phyloP scores from a whole-genome alignment of 2,888 invertebrate genomes.

The Graphium colonna region DNA sequence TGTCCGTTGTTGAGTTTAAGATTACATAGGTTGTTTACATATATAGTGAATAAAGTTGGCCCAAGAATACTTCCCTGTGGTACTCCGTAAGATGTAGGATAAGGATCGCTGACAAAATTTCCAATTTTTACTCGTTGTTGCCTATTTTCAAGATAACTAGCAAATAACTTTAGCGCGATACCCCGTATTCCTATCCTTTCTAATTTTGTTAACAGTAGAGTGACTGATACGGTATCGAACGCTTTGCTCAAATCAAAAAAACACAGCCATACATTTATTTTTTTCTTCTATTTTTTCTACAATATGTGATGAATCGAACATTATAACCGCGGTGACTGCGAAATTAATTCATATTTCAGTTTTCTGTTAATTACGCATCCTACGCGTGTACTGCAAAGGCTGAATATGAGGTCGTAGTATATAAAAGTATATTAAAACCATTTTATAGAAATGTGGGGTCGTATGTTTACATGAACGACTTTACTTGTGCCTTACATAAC shows the following conservation, averaged over 20 bases:
- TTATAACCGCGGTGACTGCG: too few species aligned
- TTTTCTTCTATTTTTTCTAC: too few species aligned
- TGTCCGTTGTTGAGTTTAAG: not conserved
- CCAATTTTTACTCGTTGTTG: not conserved
- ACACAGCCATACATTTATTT: too few species aligned
- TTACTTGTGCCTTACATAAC: too few species aligned
- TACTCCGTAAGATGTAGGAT: not conserved
- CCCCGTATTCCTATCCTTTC: not conserved
- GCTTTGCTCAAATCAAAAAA: not conserved
- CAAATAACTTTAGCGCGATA: not conserved
- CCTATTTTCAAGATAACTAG: not conserved
- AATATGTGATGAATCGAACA: too few species aligned
- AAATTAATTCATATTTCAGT: too few species aligned
- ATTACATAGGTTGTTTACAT: conserved; percentile 8
- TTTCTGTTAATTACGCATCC: too few species aligned
- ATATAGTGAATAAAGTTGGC: conserved; percentile 8
- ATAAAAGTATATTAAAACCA: too few species aligned
- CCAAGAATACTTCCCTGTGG: conserved; percentile 20
- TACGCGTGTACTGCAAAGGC: too few species aligned
- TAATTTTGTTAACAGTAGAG: not conserved
- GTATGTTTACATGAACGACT: too few species aligned
- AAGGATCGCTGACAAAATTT: not conserved
- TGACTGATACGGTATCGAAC: not conserved
- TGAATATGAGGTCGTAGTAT: too few species aligned
- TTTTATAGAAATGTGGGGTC: too few species aligned